A percentile compares a stretch with the other conserved stretches of the same genome.
phyloP scores from a whole-genome alignment of 2,113 vertebrate genomes.

The Porphyrio hochstetteri region DNA sequence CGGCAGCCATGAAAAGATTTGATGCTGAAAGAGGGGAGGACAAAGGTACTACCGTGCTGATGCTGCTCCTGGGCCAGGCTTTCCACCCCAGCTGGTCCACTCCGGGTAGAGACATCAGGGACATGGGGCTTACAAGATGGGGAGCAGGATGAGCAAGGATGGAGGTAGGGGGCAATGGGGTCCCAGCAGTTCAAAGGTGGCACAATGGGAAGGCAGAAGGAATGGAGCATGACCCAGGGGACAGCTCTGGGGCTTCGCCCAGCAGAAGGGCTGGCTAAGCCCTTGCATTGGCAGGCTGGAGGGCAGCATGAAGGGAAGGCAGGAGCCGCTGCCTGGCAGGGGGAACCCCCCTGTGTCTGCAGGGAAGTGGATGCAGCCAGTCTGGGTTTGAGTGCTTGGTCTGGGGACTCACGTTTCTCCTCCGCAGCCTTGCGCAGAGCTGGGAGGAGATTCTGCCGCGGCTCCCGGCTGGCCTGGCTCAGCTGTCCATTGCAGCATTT shows the following conservation, averaged over 20 bases:
- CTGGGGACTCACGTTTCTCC: not conserved
- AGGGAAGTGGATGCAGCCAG: not conserved
- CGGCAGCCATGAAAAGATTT: not conserved
- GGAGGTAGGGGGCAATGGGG: not conserved
- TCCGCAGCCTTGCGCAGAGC: not conserved
- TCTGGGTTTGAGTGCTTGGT: not conserved
- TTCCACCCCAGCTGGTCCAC: not conserved
- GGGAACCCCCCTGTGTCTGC: not conserved
- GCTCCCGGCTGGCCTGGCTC: not conserved
- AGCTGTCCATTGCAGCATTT: accelerated
- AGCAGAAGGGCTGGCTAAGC: not conserved
- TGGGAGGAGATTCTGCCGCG: not conserved
- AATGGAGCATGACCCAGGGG: not conserved
- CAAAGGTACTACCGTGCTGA: not conserved
- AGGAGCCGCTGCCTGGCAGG: not conserved
- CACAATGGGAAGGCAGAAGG: not conserved
- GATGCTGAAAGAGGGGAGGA: not conserved
- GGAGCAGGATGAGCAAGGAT: not conserved
- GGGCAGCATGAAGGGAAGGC: not conserved
- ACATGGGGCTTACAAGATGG: not conserved
- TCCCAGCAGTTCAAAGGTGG: not conserved
- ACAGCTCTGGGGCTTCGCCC: not conserved
- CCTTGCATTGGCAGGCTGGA: not conserved
- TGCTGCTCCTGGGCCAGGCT: not conserved
- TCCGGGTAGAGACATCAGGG: not conserved